A percentile compares a stretch with the other conserved stretches of the same genome.
These are phyloP conservation scores for Rhingia campestris DNA, from an alignment of 2,888 invertebrate genomes.

Conservation along the genomic window DNA sequence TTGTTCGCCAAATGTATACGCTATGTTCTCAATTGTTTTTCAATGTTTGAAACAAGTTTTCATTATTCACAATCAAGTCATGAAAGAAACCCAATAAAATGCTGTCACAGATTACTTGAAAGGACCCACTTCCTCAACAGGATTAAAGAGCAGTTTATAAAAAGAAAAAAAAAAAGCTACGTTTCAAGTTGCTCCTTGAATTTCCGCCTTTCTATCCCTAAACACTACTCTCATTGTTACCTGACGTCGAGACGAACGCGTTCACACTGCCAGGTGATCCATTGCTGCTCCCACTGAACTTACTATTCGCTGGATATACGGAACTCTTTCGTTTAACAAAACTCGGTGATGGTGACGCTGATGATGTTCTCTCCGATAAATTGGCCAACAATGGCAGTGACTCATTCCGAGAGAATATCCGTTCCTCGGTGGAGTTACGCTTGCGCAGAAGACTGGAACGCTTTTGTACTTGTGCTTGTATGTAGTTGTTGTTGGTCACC, in stretches of 20 bases:
- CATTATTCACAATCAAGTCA: too few species aligned
- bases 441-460: constrained; percentile 78
- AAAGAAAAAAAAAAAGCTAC: background rate
- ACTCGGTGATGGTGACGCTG: constrained; percentile 82
- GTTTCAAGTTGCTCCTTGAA: background rate
- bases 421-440: constrained; percentile 81
- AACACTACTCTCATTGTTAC: constrained; percentile 76
- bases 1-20: too few species aligned
- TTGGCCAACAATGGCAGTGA: constrained; percentile 85
- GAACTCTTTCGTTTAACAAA: constrained; percentile 86
- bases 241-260: constrained; percentile 65
- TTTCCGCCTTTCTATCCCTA: constrained; percentile 23
- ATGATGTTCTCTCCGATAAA: constrained; percentile 80
- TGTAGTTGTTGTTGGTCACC: constrained; percentile 67
- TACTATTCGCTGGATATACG: constrained; percentile 84
- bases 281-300: constrained; percentile 46
- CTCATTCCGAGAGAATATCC: constrained; percentile 83
- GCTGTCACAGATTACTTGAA: too few species aligned
- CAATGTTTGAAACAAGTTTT: too few species aligned
- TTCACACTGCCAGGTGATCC: constrained; percentile 64
- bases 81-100: too few species aligned
- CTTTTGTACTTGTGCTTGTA: constrained; percentile 72
- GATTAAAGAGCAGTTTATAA: too few species aligned
- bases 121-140: too few species aligned
- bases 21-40: too few species aligned